These are phyloP conservation scores for Acanthoscelides obtectus DNA, from an alignment of 2,888 invertebrate genomes.

Conservation along the genomic window DNA sequence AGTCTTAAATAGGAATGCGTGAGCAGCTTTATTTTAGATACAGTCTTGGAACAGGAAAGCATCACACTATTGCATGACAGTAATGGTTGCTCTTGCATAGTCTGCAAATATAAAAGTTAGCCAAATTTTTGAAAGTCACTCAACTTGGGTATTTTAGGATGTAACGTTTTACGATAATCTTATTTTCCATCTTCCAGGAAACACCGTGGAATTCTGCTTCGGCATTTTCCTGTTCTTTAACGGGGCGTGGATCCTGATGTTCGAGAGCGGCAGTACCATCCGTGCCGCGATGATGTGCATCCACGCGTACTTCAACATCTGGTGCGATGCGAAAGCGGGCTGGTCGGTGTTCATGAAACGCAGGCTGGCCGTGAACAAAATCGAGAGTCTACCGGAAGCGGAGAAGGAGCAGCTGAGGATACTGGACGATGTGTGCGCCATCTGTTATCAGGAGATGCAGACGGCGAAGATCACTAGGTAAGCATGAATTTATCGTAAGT, in stretches of 20 bases:
- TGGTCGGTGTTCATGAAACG: constrained; percentile 92
- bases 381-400: constrained; percentile 84
- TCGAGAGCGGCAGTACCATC: constrained; percentile 92
- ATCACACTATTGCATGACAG: no score
- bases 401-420: constrained; percentile 68
- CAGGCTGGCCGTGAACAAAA: constrained; percentile 86
- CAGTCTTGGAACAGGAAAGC: no score
- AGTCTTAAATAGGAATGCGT: no score
- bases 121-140: no score
- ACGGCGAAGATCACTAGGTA: constrained; percentile 74
- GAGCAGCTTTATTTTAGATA: no score
- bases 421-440: constrained; percentile 90
- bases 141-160: no score
- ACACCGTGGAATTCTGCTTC: constrained; percentile 90
- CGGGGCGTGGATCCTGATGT: constrained; percentile 89
- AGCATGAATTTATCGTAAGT: no score
- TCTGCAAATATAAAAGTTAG: no score
- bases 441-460: constrained; percentile 89
- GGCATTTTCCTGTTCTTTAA: constrained; percentile 91
- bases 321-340: constrained; percentile 85
- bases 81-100: no score
- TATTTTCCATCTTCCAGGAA: no score
- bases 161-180: no score
- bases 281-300: constrained; percentile 95
- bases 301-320: constrained; percentile 96